Percentiles rank a stretch among this genome's conserved stretches.
phyloP scores from a whole-genome alignment of 2,113 vertebrate genomes.

The Chiloscyllium plagiosum region DNA sequence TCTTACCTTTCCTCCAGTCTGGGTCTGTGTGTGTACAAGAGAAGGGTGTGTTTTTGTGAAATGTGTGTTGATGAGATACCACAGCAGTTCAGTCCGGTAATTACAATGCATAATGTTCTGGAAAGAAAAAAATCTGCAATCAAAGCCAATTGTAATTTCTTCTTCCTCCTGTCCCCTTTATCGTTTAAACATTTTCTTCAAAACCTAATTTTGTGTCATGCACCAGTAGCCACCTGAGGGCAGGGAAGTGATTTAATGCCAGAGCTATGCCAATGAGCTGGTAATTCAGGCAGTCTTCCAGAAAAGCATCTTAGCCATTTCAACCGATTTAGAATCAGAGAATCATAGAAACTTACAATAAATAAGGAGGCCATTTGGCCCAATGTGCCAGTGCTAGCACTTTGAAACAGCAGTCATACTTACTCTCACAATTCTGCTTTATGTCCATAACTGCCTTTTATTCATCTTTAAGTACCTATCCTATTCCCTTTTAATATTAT shows the following conservation, averaged over 20 bases:
- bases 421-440: background rate
- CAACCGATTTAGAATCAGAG: background rate
- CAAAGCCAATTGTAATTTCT: background rate
- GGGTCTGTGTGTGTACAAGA: background rate
- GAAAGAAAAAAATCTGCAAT: background rate
- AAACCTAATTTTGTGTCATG: background rate
- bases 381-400: background rate
- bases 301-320: background rate
- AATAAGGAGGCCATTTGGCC: background rate
- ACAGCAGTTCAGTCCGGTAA: background rate
- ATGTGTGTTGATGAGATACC: background rate
- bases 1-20: background rate
- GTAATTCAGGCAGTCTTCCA: slow-evolving; percentile 12
- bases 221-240: background rate
- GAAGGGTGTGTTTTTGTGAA: background rate
- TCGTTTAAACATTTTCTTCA: background rate
- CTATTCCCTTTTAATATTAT: background rate
- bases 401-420: background rate
- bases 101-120: background rate
- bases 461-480: background rate
- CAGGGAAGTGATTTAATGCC: slow-evolving; percentile 14
- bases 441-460: background rate
- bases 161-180: background rate
- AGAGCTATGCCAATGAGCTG: background rate
- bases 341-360: background rate